Evolutionary conservation across 2,113 vertebrate genomes (phyloP).

Genomic region (Eublepharis macularius): DNA sequence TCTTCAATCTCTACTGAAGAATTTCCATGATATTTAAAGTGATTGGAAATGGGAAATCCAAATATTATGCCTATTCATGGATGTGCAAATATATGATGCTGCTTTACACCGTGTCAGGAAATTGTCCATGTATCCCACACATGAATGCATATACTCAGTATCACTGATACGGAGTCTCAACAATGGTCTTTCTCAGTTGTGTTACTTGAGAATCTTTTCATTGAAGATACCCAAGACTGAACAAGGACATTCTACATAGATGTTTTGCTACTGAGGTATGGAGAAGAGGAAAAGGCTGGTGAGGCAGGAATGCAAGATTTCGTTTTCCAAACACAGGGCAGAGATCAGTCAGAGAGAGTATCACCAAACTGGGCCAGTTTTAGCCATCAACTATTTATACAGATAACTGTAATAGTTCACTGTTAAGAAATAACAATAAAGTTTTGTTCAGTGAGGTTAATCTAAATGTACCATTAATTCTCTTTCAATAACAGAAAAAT

Average conservation of each 20-base stretch:
- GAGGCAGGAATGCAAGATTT: not conserved
- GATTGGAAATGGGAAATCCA: not conserved
- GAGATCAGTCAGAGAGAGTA: not conserved
- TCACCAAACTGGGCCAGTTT: not conserved
- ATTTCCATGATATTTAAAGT: not conserved
- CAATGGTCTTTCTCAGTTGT: not conserved
- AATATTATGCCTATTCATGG: not conserved
- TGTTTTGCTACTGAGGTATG: not conserved
- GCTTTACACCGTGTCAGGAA: not conserved
- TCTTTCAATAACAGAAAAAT: not conserved
- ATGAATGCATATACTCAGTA: not conserved
- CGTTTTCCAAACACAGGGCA: not conserved
- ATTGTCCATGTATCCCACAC: too few relatives aligned
- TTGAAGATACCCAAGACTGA: not conserved
- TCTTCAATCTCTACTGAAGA: not conserved
- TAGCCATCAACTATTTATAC: not conserved
- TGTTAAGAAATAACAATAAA: not conserved
- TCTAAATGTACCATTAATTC: not conserved
- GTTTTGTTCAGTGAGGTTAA: constrained; percentile 7
- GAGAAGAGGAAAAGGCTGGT: not conserved
- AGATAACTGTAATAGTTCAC: not conserved
- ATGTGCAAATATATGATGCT: not conserved
- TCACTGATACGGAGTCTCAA: not conserved
- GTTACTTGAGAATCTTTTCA: not conserved
- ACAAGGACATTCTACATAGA: not conserved